Evolutionary conservation across 92 coral and sea anemone species (phyloP).

Genomic region (Porites divaricata): DNA sequence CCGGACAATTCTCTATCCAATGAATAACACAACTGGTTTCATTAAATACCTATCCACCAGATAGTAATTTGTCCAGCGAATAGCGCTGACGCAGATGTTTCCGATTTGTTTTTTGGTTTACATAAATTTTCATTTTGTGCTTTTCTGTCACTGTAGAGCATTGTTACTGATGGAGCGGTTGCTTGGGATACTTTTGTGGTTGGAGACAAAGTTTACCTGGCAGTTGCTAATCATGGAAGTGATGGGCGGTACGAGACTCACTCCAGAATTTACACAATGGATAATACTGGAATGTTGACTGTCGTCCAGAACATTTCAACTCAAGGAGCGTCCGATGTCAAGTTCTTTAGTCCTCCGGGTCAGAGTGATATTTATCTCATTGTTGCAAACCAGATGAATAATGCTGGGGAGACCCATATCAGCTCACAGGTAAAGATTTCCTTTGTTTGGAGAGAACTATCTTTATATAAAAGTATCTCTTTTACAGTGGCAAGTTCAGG

Average conservation of each 20-base stretch:
- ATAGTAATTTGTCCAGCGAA: too few relatives aligned
- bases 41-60: too few relatives aligned
- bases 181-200: conserved; percentile 77
- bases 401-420: conserved; percentile 72
- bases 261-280: conserved; percentile 83
- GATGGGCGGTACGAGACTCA: conserved; percentile 75
- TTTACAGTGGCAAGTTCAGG: too few relatives aligned
- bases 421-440: conserved; percentile 75
- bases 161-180: conserved; percentile 88
- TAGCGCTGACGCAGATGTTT: too few relatives aligned
- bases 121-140: neutral
- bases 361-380: conserved; percentile 70
- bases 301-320: conserved; percentile 85
- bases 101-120: neutral
- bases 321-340: conserved; percentile 84
- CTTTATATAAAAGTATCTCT: too few relatives aligned
- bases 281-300: conserved; percentile 56
- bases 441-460: neutral
- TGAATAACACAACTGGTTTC: too few relatives aligned
- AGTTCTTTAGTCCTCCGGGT: conserved; percentile 75
- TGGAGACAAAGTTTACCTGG: conserved; percentile 72
- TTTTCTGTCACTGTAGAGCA: conserved; percentile 46
- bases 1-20: too few relatives aligned
- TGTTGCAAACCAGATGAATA: conserved; percentile 77
- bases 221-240: conserved; percentile 89